These are phyloP conservation scores for Heliconius ethilla DNA, from an alignment of 2,888 invertebrate genomes.

Conservation along the genomic window DNA sequence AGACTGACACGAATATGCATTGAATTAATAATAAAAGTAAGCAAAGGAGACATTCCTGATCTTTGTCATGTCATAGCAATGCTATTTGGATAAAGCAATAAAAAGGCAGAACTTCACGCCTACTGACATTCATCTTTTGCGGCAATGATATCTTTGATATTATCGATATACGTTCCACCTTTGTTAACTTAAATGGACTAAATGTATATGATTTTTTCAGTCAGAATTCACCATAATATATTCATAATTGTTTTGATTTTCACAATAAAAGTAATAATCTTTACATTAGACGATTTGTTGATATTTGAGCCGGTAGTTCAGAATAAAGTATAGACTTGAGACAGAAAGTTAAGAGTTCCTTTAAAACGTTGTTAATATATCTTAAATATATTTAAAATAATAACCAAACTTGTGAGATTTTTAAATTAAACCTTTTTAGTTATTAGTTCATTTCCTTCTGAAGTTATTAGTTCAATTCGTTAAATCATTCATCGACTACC, in stretches of 20 bases:
- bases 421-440: no score
- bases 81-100: conserved; percentile 50
- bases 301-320: not conserved
- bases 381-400: not conserved
- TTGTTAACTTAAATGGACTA: conserved; percentile 45
- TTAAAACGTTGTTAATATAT: not conserved
- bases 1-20: conserved; percentile 38
- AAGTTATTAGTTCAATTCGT: not conserved
- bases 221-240: no score
- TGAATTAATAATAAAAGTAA: conserved; percentile 44
- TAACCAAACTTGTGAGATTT: no score
- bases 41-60: conserved; percentile 67
- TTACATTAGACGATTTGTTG: not conserved
- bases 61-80: conserved; percentile 61
- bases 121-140: conserved; percentile 49
- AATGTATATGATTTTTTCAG: not conserved
- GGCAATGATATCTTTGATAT: conserved; percentile 49
- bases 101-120: conserved; percentile 47
- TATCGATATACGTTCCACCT: conserved; percentile 49
- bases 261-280: no score
- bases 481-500: conserved; percentile 12
- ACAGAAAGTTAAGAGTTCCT: not conserved
- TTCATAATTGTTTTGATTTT: no score
- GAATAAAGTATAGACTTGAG: not conserved
- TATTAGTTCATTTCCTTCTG: not conserved